Evolutionary conservation across 2,888 invertebrate species (phyloP), one percentile per base, ranked within the genome.

Genomic region (Sesia bembeciformis): DNA sequence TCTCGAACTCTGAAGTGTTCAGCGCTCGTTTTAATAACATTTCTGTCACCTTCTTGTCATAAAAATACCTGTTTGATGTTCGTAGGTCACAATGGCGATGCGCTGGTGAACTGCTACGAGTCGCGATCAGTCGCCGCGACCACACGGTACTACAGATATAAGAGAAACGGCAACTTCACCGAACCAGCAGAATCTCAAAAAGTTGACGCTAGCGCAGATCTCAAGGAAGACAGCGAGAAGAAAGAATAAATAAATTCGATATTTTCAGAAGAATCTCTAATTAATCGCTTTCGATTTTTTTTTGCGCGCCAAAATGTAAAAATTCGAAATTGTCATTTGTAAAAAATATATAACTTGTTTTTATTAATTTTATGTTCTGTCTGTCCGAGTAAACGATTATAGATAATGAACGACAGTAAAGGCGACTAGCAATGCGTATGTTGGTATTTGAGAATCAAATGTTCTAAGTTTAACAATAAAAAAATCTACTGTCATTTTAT

Each of bases 11-110:
- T 23, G 2, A 23, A 23, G 23, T 2, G 23, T 23, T 23, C 5
- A 23, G 23, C 23, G 23, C 23, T 23, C 23, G 23, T 23, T 23
- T 23, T 23, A 23, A 23, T 2, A 23, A 23, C 23, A 23, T 2
- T 23, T 23, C 23, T 23, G 23, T 23, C 23, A 23, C 23, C 23
- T 23, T 23, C 23, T 23, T 23, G 23, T 23, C 2, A 5, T 5
- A 40, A 40, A 51, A 40, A 8, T 52, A 5, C 4, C 23, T 50
- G 23, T 7, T n/a, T 23, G n/a, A 39, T 49, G 5, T 38, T 40
- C 4, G n/a, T 49, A 64, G 96, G 95, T 56, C 90, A 84, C 56
- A 81, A 86, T 49, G 92, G 92, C 38, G 92, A 92, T 68, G 92
- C 92, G 1, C 76, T 92, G 7, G 81, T 91, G 57, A 91, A 90